These are phyloP conservation scores for Alectura lathami DNA, from an alignment of 2,113 vertebrate species.

Conservation along the genomic window DNA sequence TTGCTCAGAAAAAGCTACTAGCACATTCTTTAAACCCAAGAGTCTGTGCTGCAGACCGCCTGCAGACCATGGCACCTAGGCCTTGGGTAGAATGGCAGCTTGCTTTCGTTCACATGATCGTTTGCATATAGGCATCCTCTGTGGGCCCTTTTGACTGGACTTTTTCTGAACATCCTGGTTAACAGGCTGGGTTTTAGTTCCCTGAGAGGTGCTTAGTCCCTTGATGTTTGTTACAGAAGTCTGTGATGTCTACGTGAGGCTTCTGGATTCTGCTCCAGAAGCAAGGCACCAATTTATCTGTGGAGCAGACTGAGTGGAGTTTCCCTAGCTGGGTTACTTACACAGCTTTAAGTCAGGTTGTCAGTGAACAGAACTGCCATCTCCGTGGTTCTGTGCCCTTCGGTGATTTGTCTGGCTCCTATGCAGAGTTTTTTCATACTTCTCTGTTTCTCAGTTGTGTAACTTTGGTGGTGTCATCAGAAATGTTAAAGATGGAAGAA, in stretches of 20 bases:
- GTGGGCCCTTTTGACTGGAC: background rate
- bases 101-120: background rate
- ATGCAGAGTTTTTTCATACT: background rate
- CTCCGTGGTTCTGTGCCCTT: background rate
- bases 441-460: background rate
- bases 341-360: background rate
- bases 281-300: fast-evolving
- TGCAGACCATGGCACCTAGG: background rate
- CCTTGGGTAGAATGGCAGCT: background rate
- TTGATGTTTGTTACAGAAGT: background rate
- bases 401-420: background rate
- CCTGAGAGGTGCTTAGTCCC: background rate
- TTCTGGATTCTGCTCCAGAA: background rate
- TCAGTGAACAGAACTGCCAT: background rate
- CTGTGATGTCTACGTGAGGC: background rate
- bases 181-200: background rate
- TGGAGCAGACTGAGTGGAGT: background rate
- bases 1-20: background rate
- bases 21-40: background rate
- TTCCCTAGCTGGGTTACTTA: background rate
- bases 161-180: background rate
- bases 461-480: background rate
- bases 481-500: background rate
- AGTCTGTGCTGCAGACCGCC: background rate
- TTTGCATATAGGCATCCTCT: background rate